A percentile compares a stretch with the other conserved stretches of the same genome.
These are phyloP conservation scores for Phalangium opilio DNA, from an alignment of 2,888 invertebrate genomes.

Conservation along the genomic window DNA sequence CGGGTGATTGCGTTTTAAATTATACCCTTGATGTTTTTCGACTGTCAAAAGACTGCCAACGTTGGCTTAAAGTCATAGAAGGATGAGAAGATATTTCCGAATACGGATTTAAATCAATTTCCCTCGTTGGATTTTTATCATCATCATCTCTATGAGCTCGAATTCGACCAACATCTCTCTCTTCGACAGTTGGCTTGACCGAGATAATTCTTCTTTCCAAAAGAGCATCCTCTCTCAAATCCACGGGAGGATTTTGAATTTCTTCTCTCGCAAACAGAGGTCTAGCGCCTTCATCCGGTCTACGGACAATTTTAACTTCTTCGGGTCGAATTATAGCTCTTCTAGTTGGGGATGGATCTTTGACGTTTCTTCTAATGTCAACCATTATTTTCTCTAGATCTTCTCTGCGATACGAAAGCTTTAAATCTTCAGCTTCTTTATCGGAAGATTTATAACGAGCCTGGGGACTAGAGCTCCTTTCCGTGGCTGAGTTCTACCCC, in stretches of 20 bases:
- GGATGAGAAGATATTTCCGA: not conserved
- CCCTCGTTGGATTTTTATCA: not conserved
- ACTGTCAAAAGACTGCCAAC: conserved; percentile 4
- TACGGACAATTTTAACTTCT: conserved; percentile 18
- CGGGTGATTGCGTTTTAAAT: too few species aligned
- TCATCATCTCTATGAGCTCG: not conserved
- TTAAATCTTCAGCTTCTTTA: too few species aligned
- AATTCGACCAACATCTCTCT: not conserved
- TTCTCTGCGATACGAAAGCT: not conserved
- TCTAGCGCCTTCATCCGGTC: conserved; percentile 18
- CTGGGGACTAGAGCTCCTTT: too few species aligned
- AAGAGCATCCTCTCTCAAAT: conserved; percentile 13
- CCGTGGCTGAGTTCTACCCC: too few species aligned
- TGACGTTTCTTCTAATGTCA: conserved; percentile 7
- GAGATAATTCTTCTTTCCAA: conserved; percentile 16
- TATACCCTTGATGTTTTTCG: too few species aligned
- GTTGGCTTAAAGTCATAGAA: conserved; percentile 1
- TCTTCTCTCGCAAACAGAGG: conserved; percentile 22
- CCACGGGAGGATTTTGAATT: conserved; percentile 17
- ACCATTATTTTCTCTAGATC: conserved; percentile 15
- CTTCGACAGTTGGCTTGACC: conserved; percentile 3
- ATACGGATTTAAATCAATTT: not conserved
- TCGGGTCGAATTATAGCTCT: conserved; percentile 8
- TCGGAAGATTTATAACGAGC: too few species aligned
- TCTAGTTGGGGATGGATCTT: conserved; percentile 5